phyloP scores from a whole-genome alignment of 2,888 invertebrate genomes.

The Heterodera filipjevi region DNA sequence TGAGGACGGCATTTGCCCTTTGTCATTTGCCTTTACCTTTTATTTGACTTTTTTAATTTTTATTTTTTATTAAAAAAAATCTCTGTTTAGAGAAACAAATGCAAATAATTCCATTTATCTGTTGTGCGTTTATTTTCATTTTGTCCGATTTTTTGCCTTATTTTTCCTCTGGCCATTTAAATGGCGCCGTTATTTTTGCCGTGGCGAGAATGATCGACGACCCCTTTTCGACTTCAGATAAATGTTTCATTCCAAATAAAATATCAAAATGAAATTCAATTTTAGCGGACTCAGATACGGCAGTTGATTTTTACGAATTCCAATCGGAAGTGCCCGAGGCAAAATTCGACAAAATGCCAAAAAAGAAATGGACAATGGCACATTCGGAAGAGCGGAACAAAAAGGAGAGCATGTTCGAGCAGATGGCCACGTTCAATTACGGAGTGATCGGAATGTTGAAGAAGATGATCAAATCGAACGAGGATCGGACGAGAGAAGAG shows the following conservation, averaged over 20 bases:
- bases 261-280: neutral
- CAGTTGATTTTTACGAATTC: conserved; percentile 1
- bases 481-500: neutral
- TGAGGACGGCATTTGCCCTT: too few relatives aligned
- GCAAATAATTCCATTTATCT: neutral
- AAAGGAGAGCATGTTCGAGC: neutral
- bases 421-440: conserved; percentile 16
- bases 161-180: neutral
- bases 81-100: neutral
- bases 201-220: neutral
- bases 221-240: neutral
- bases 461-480: neutral
- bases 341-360: neutral
- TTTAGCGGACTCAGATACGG: neutral
- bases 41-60: neutral
- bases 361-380: conserved; percentile 1
- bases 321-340: conserved; percentile 2
- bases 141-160: neutral
- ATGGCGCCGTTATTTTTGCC: neutral
- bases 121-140: neutral
- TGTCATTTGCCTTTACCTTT: neutral
- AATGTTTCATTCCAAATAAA: neutral
- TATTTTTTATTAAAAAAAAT: neutral
- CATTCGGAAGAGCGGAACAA: neutral
- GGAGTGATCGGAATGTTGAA: conserved; percentile 11